Conservation (phyloP, 2,888 invertebrate species). For the Cheiracanthium punctorium region DNA sequence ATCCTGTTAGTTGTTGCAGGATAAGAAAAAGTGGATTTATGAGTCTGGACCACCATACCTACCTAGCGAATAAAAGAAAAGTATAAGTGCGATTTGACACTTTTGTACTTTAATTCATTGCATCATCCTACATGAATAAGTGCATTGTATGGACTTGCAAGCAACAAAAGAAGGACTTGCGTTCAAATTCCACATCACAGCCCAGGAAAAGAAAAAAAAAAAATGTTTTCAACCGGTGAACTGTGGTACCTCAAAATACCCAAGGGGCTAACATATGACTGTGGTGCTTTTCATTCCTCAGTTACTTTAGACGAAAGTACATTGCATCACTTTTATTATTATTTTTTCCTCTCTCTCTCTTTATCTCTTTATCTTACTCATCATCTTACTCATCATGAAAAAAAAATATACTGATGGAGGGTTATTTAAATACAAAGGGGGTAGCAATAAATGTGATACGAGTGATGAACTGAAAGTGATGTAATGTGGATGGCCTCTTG, state of each 20-base stretch:
- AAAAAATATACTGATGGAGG: background rate
- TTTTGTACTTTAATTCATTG: background rate
- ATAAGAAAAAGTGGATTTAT: too few species aligned
- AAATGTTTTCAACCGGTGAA: constrained; percentile 46
- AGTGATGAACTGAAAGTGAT: background rate
- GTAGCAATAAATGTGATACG: constrained; percentile 67
- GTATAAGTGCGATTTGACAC: background rate
- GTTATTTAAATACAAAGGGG: background rate
- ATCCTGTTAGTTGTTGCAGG: too few species aligned
- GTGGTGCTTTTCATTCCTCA: constrained; percentile 60
- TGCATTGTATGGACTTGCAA: constrained; percentile 26
- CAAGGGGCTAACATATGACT: background rate
- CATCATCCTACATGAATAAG: constrained; percentile 10
- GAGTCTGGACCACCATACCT: too few species aligned
- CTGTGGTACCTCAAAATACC: constrained; percentile 36
- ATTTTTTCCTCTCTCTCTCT: too few species aligned
- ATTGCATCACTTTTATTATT: constrained; percentile 35
- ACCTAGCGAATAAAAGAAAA: background rate
- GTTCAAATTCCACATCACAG: background rate
- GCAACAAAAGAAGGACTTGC: constrained; percentile 16
- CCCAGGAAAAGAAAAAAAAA: too few species aligned
- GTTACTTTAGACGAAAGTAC: constrained; percentile 19
- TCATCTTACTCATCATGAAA: constrained; percentile 30
- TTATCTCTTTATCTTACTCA: too few species aligned
- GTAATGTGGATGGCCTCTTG: constrained; percentile 10